phyloP scores from a whole-genome alignment of 2,888 invertebrate genomes.

The Acanthacorydalis orientalis region DNA sequence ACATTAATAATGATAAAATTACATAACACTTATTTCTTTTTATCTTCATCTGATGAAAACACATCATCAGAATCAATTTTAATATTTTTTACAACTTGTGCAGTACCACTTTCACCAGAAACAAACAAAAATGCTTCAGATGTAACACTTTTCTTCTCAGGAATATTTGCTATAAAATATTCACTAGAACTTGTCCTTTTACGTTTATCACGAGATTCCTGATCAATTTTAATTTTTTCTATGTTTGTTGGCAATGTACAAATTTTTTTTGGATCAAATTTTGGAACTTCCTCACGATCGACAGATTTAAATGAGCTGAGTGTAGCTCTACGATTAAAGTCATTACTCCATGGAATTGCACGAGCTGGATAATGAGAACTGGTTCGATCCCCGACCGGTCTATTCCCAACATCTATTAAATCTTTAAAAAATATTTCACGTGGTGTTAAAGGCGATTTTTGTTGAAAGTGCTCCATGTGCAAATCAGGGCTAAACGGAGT shows the following conservation, averaged over 20 bases:
- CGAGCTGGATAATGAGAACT: neutral
- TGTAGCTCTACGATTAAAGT: no score
- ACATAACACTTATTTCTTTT: neutral
- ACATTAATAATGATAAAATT: neutral
- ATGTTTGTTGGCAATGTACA: no score
- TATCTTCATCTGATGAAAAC: neutral
- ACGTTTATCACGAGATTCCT: no score
- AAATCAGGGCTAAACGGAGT: constrained; percentile 5
- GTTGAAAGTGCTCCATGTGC: neutral
- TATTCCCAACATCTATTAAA: constrained; percentile 20
- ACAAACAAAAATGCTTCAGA: constrained; percentile 13
- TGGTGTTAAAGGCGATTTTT: constrained; percentile 19
- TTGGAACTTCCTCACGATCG: no score
- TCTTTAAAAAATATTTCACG: constrained; percentile 26
- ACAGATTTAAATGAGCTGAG: no score
- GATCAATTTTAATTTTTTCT: no score
- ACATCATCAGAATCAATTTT: neutral
- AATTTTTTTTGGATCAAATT: no score
- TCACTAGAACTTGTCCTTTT: constrained; percentile 3
- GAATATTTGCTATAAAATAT: constrained; percentile 14
- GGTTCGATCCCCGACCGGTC: constrained; percentile 7
- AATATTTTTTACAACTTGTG: neutral
- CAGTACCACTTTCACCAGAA: constrained; percentile 5
- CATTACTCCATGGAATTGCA: no score
- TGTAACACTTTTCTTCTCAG: constrained; percentile 8